These are phyloP conservation scores for Percopsis transmontana DNA, from an alignment of 2,113 vertebrate genomes.

Conservation along the genomic window DNA sequence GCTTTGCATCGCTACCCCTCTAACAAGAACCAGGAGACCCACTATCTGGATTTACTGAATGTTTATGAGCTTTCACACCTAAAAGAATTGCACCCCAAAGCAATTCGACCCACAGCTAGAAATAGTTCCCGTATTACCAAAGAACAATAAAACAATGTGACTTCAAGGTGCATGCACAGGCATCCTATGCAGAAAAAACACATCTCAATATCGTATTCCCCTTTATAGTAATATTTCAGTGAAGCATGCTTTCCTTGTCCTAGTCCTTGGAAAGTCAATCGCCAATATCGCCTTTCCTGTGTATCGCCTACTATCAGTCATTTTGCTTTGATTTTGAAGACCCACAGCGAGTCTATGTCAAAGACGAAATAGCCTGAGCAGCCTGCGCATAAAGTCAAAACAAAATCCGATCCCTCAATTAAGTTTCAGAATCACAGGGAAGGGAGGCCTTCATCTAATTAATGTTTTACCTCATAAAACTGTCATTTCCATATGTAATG, in stretches of 20 bases:
- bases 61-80: slow-evolving; percentile 53
- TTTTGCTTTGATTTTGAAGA: background rate
- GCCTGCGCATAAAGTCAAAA: slow-evolving; percentile 40
- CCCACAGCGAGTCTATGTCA: background rate
- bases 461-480: slow-evolving; percentile 79
- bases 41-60: slow-evolving; percentile 56
- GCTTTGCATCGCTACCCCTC: slow-evolving; percentile 10
- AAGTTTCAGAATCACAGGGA: slow-evolving; percentile 60
- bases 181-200: background rate
- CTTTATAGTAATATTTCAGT: slow-evolving; percentile 44
- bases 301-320: no score
- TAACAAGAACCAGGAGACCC: slow-evolving; percentile 37
- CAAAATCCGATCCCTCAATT: slow-evolving; percentile 61
- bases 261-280: no score
- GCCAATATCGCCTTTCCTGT: no score
- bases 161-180: no score
- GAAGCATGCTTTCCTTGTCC: slow-evolving; percentile 25
- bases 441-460: slow-evolving; percentile 61
- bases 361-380: background rate
- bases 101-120: slow-evolving; percentile 50
- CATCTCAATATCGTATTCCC: slow-evolving; percentile 53
- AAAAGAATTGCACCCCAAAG: slow-evolving; percentile 47
- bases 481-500: slow-evolving; percentile 79
- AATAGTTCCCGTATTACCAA: slow-evolving; percentile 37
- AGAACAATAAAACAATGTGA: slow-evolving; percentile 2